Evolutionary conservation across 2,113 vertebrate genomes (phyloP).

Genomic region (Calonectris borealis): DNA sequence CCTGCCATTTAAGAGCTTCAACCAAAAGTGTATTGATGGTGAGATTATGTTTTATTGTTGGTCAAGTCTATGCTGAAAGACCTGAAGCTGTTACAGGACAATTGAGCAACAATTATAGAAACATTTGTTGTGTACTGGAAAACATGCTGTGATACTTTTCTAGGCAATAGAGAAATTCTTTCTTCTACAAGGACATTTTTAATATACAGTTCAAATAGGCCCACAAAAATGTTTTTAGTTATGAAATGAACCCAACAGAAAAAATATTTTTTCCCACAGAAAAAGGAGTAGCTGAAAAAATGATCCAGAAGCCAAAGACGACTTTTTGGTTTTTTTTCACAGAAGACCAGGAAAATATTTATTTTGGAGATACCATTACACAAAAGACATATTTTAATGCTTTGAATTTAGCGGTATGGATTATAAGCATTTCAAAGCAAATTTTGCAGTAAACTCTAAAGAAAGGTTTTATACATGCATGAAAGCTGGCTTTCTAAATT

Average conservation of each 20-base stretch:
- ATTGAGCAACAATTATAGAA: conserved; percentile 52
- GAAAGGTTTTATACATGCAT: not conserved
- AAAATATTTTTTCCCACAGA: not conserved
- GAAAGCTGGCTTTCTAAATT: not conserved
- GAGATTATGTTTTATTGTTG: conserved; percentile 28
- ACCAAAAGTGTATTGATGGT: not conserved
- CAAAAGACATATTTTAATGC: not conserved
- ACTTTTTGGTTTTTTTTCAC: not conserved
- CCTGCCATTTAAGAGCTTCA: conserved; percentile 34
- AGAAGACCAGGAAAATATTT: not conserved
- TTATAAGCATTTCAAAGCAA: not conserved
- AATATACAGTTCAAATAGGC: not conserved
- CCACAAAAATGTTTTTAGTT: not conserved
- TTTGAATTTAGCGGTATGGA: not conserved
- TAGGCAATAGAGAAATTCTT: not conserved
- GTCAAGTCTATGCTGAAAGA: conserved; percentile 32
- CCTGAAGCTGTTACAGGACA: conserved; percentile 14
- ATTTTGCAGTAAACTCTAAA: not conserved
- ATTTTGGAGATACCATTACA: not conserved
- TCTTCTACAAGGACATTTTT: not conserved
- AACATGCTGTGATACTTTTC: not conserved
- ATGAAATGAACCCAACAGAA: not conserved
- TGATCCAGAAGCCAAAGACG: not conserved
- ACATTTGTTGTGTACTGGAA: conserved; percentile 44
- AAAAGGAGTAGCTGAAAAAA: not conserved